A percentile compares a stretch with the other conserved stretches of the same genome.
phyloP scores from a whole-genome alignment of 2,888 invertebrate genomes.

The Protodeltote pygarga region DNA sequence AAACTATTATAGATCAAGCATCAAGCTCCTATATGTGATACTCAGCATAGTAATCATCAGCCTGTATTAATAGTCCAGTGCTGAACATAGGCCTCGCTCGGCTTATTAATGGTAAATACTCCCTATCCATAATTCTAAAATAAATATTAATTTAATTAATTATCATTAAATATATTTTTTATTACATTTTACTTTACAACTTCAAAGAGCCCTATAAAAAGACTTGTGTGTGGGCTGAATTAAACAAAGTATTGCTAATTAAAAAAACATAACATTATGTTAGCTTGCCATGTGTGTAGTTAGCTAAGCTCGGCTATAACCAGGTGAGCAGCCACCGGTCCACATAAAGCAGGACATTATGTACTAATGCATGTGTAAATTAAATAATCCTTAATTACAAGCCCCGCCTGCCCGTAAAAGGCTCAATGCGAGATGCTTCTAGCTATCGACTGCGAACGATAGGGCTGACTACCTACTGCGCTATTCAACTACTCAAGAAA shows the following conservation, averaged over 20 bases:
- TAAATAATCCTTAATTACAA: constrained; percentile 46
- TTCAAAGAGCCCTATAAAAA: too few relatives aligned
- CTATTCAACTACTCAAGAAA: neutral
- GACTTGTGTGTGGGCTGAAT: too few relatives aligned
- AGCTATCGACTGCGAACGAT: constrained; percentile 15
- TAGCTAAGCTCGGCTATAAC: constrained; percentile 27
- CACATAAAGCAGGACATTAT: neutral
- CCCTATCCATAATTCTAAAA: too few relatives aligned
- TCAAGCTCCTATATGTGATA: too few relatives aligned
- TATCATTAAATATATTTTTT: too few relatives aligned
- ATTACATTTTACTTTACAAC: too few relatives aligned
- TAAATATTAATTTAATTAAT: too few relatives aligned
- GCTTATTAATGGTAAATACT: too few relatives aligned
- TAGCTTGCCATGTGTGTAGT: neutral
- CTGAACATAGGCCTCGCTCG: too few relatives aligned
- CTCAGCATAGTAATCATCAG: too few relatives aligned
- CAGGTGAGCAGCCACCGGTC: constrained; percentile 13
- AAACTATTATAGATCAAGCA: too few relatives aligned
- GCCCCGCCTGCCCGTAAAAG: constrained; percentile 19
- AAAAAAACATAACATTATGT: neutral
- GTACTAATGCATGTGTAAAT: constrained; percentile 31
- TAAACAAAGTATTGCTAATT: constrained; percentile 6
- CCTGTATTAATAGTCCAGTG: too few relatives aligned
- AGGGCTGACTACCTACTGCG: constrained; percentile 23
- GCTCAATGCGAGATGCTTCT: constrained; percentile 35